These are phyloP conservation scores for Urocynchramus pylzowi DNA, from an alignment of 2,113 vertebrate species.

Conservation along the genomic window DNA sequence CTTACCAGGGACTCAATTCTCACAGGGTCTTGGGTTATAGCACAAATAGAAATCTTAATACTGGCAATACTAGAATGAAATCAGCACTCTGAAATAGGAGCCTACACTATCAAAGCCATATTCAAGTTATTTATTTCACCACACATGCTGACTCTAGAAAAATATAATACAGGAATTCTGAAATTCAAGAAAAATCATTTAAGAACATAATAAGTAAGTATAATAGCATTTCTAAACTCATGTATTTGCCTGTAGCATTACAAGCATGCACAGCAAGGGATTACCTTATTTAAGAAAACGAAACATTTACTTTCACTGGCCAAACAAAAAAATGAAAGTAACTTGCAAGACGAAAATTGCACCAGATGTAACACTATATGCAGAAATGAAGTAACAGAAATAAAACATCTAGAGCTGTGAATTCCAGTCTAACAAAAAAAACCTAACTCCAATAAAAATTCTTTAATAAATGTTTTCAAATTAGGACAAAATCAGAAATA, in stretches of 20 bases:
- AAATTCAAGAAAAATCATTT: not conserved
- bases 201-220: not conserved
- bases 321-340: not conserved
- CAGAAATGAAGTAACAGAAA: not conserved
- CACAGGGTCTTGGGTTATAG: not conserved
- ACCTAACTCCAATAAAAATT: not conserved
- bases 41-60: not conserved
- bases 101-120: not conserved
- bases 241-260: not conserved
- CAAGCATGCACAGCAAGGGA: not conserved
- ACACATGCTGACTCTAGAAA: not conserved
- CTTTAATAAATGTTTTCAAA: not conserved
- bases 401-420: not conserved
- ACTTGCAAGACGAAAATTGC: not conserved
- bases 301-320: not conserved
- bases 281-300: not conserved
- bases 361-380: not conserved
- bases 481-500: not conserved
- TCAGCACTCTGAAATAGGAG: not conserved
- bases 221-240: not conserved
- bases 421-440: not conserved
- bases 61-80: not conserved
- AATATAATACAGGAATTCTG: not conserved
- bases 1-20: too few species aligned
- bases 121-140: not conserved